A percentile compares a stretch with the other conserved stretches of the same genome.
Conservation (phyloP, 2,888 invertebrate species). For the Geotrupes spiniger region DNA sequence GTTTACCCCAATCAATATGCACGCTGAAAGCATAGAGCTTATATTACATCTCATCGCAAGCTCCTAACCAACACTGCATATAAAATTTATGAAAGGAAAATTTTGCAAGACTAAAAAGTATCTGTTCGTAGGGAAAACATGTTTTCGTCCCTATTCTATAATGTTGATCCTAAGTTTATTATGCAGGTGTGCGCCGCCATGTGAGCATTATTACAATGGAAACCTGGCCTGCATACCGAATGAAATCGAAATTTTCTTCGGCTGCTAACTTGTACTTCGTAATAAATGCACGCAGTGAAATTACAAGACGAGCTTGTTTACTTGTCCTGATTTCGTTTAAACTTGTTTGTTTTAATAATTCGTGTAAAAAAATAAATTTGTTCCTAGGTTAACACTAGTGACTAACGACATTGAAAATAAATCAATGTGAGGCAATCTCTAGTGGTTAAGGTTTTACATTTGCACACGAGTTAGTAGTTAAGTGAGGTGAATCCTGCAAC, state of each 20-base stretch:
- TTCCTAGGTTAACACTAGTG: no score
- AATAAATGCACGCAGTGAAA: no score
- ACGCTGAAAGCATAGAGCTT: conserved; percentile 30
- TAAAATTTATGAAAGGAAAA: conserved; percentile 42
- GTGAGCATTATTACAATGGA: conserved; percentile 19
- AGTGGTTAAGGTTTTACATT: no score
- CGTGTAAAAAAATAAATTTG: no score
- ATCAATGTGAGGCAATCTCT: no score
- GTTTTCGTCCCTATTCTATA: conserved; percentile 26
- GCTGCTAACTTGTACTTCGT: no score
- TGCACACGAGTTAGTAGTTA: no score
- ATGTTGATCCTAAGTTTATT: conserved; percentile 22
- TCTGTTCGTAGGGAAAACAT: conserved; percentile 29
- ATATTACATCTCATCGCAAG: conserved; percentile 33
- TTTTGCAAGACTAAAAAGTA: conserved; percentile 33
- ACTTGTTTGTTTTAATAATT: no score
- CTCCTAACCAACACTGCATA: conserved; percentile 35
- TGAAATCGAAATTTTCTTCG: neutral
- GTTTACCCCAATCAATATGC: conserved; percentile 29
- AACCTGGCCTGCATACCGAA: conserved; percentile 1
- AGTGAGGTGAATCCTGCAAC: no score
- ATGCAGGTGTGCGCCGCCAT: conserved; percentile 27
- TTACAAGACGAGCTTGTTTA: no score
- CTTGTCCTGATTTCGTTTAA: no score
- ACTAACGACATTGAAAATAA: no score